phyloP scores from a whole-genome alignment of 2,113 vertebrate genomes.

The Lethenteron camtschaticum region DNA sequence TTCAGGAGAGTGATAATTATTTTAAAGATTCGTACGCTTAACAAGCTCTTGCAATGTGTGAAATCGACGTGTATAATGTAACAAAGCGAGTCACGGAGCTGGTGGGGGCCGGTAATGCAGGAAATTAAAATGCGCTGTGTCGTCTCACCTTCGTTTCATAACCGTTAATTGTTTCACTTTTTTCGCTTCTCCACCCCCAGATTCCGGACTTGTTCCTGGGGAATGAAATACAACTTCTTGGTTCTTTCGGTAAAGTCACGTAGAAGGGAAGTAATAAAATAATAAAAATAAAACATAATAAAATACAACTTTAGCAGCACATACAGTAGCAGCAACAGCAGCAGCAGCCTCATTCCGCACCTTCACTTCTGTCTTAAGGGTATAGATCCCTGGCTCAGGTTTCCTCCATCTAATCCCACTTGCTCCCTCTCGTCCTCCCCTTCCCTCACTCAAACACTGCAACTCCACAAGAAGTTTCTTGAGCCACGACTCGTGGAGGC shows the following conservation, averaged over 20 bases:
- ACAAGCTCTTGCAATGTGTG: too few relatives aligned
- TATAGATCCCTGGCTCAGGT: neutral
- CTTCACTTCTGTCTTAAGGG: neutral
- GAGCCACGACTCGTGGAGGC: too few relatives aligned
- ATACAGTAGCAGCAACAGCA: neutral
- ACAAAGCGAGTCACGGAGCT: neutral
- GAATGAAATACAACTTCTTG: conserved; percentile 9
- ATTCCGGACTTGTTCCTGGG: conserved; percentile 78
- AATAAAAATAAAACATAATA: too few relatives aligned
- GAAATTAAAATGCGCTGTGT: neutral
- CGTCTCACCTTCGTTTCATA: conserved; percentile 67
- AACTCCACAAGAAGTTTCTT: too few relatives aligned
- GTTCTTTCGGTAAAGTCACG: too few relatives aligned
- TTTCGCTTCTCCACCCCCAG: conserved; percentile 92
- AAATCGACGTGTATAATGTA: neutral
- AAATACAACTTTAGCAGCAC: conserved; percentile 4
- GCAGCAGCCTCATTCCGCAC: neutral
- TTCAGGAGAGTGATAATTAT: too few relatives aligned
- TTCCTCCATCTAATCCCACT: neutral
- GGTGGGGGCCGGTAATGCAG: neutral
- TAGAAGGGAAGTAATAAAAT: too few relatives aligned
- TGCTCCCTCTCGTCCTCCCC: neutral
- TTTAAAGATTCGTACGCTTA: too few relatives aligned
- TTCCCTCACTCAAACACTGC: neutral
- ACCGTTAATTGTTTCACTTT: conserved; percentile 62